Evolutionary conservation across 2,113 vertebrate species (phyloP).

Genomic region (Pangasianodon hypophthalmus): DNA sequence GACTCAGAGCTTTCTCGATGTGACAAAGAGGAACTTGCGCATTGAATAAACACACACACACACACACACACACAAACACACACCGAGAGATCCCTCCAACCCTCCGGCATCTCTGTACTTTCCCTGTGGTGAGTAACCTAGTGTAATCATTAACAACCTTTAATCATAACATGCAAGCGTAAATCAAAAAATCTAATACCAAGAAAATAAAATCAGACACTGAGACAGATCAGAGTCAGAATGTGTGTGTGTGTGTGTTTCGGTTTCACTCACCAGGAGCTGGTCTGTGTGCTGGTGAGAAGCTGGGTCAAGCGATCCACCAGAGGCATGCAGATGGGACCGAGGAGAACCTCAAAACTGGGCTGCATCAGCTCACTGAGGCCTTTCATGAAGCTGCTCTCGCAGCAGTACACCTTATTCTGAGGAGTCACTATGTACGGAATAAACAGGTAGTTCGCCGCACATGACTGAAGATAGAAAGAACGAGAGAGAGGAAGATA

Average conservation of each 20-base stretch:
- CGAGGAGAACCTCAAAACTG: constrained; percentile 90
- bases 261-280: constrained; percentile 81
- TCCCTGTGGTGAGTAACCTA: constrained; percentile 26
- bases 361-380: constrained; percentile 95
- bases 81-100: background rate
- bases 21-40: constrained; percentile 35
- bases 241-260: constrained; percentile 11
- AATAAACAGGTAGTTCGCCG: constrained; percentile 95
- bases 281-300: constrained; percentile 87
- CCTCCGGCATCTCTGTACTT: background rate
- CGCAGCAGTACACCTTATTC: constrained; percentile 97
- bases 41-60: constrained; percentile 1
- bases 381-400: constrained; percentile 93
- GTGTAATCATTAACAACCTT: constrained; percentile 34
- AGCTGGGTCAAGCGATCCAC: constrained; percentile 92
- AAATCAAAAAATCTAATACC: constrained; percentile 17
- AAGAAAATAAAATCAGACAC: background rate
- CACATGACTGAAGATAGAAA: constrained; percentile 79
- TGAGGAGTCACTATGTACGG: constrained; percentile 97
- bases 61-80: background rate
- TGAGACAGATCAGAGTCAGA: background rate
- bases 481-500: constrained; percentile 18
- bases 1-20: constrained; percentile 22
- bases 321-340: constrained; percentile 94
- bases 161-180: constrained; percentile 27